A percentile compares a stretch with the other conserved stretches of the same genome.
phyloP scores from a whole-genome alignment of 2,888 invertebrate species.

The Hirudinaria manillensis region DNA sequence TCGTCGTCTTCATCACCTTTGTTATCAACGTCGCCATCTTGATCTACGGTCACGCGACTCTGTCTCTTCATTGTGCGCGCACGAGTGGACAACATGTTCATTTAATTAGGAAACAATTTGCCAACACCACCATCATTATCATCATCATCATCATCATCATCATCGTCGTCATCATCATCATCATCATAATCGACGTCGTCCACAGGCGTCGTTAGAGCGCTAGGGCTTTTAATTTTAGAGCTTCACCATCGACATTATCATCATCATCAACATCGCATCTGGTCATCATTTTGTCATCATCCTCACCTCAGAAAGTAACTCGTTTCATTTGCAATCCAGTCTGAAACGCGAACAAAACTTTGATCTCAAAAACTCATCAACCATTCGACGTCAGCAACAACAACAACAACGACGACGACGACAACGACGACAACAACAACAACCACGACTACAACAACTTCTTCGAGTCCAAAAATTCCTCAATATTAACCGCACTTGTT shows the following conservation, averaged over 20 bases:
- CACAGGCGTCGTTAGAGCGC: neutral
- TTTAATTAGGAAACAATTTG: too few relatives aligned
- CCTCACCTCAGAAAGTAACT: neutral
- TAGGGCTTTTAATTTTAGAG: neutral
- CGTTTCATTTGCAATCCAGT: neutral
- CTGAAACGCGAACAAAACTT: too few relatives aligned
- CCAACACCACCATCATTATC: slow-evolving; percentile 6
- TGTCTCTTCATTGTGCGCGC: too few relatives aligned
- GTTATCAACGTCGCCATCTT: too few relatives aligned
- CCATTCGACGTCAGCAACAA: neutral
- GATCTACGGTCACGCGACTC: too few relatives aligned
- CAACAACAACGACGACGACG: neutral
- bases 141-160: slow-evolving; percentile 17
- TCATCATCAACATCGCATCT: neutral
- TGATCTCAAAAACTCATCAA: neutral
- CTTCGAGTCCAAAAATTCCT: too few relatives aligned
- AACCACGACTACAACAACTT: neutral
- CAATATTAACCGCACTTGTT: too few relatives aligned
- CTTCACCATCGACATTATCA: neutral
- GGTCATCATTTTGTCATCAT: slow-evolving; percentile 6
- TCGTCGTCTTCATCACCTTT: too few relatives aligned
- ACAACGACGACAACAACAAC: neutral
- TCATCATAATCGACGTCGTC: neutral
- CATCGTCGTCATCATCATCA: slow-evolving; percentile 10
- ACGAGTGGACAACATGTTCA: too few relatives aligned